Evolutionary conservation across 2,888 invertebrate genomes (phyloP), one percentile per base, ranked within the genome.

Genomic region (Campoletis raptor): DNA sequence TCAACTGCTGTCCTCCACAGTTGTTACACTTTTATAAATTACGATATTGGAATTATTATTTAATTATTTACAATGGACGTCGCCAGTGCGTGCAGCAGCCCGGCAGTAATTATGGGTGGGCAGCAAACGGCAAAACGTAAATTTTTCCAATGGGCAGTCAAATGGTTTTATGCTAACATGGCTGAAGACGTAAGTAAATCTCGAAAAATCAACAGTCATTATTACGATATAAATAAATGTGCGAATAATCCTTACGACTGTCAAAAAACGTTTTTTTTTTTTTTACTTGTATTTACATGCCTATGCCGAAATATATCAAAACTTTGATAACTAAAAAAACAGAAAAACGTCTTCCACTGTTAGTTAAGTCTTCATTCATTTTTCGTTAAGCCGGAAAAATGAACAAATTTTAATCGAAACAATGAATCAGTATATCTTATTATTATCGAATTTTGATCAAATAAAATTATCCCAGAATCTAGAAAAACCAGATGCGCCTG

Each of bases 71-170:
- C 24, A 37, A 82, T 76, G 81, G 81, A 82, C 15, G 37, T 18
- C 8, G 21, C 69, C 52, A 82, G 74, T 52, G 66, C 66, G 64
- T 67, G 66, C 42, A 45, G 15, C 57, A 76, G 57, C 30, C 69
- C 74, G 30, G 61, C 61, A 45, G 69, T 40, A 18, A 69, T 40
- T 57, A n/a, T 42, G 21, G 76, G 57, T 2, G 67, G 69, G n/a
- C 66, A 76, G 48, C 74, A 83, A 76, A 61, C 79, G 52, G 86
- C 88, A 5, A 89, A 89, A 61, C 88, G 88, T 81, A 89, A 89
- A 72, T 92, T 92, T 88, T 90, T 92, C 72, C 90, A 91, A 74
- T 92, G 92, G 92, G 89, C 90, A 10, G 86, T 90, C 2, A 90
- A 90, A 82, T 92, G 92, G 92, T 91, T 91, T 77, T 91, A 89